phyloP scores from a whole-genome alignment of 2,888 invertebrate species.

The Lasioglossum vierecki region DNA sequence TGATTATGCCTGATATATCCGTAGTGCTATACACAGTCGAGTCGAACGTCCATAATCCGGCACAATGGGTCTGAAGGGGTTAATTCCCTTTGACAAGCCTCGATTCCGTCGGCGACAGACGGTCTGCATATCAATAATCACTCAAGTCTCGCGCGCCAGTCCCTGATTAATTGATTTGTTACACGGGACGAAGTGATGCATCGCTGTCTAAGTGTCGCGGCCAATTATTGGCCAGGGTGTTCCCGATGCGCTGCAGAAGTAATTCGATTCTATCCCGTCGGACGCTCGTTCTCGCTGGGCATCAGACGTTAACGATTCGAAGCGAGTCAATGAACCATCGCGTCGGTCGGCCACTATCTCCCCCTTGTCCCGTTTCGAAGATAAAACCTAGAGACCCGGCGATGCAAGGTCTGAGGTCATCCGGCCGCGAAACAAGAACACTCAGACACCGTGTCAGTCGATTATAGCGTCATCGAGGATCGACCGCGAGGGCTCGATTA shows the following conservation, averaged over 20 bases:
- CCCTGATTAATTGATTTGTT: slow-evolving; percentile 13
- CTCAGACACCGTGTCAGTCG: background rate
- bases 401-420: slow-evolving; percentile 39
- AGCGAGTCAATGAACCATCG: slow-evolving; percentile 9
- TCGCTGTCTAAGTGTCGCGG: slow-evolving; percentile 5
- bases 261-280: slow-evolving; percentile 7
- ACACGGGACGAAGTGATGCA: slow-evolving; percentile 5
- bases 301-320: background rate
- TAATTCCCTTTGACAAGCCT: slow-evolving; percentile 13
- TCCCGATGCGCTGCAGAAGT: background rate
- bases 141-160: slow-evolving; percentile 5
- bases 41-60: background rate
- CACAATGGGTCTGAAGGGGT: background rate
- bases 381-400: slow-evolving; percentile 32
- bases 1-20: background rate
- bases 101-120: background rate
- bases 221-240: background rate
- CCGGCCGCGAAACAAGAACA: slow-evolving; percentile 14
- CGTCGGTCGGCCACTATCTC: slow-evolving; percentile 10
- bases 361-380: slow-evolving; percentile 22
- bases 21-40: background rate
- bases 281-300: background rate
- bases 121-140: slow-evolving; percentile 40
- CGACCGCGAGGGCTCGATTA: background rate
- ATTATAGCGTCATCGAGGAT: background rate